Conservation (phyloP, 2,797 vertebrate species). For the Channallabes apus region DNA sequence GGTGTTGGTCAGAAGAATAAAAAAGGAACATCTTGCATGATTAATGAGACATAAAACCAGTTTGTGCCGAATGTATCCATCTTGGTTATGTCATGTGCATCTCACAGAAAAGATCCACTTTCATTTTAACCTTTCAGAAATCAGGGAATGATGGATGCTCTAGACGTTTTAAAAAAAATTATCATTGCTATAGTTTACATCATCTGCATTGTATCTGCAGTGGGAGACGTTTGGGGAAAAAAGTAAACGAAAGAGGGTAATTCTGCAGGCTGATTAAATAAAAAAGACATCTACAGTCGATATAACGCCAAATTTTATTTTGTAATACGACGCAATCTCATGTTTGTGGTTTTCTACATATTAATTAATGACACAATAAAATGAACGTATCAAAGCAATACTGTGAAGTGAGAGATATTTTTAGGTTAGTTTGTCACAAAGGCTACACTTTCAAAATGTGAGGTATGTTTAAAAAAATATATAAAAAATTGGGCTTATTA, state of each 20-base stretch:
- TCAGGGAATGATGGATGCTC: background rate
- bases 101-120: background rate
- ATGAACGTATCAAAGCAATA: background rate
- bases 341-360: conserved; percentile 15
- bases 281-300: background rate
- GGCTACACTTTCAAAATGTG: background rate
- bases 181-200: background rate
- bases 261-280: background rate
- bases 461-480: too few relatives aligned
- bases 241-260: background rate
- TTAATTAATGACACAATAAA: background rate
- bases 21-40: background rate
- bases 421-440: background rate
- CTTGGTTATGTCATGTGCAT: background rate
- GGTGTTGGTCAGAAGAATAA: background rate
- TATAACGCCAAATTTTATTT: background rate
- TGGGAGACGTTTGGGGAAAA: background rate
- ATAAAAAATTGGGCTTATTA: background rate
- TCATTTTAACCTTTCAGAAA: background rate
- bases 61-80: background rate
- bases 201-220: background rate
- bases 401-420: background rate
- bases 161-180: background rate
- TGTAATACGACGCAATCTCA: background rate
- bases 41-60: background rate